Percentiles rank a stretch among this genome's conserved stretches.
Evolutionary conservation across 1,140 invertebrate genomes (phyloP).

Genomic region (Lordiphosa stackelbergi): DNA sequence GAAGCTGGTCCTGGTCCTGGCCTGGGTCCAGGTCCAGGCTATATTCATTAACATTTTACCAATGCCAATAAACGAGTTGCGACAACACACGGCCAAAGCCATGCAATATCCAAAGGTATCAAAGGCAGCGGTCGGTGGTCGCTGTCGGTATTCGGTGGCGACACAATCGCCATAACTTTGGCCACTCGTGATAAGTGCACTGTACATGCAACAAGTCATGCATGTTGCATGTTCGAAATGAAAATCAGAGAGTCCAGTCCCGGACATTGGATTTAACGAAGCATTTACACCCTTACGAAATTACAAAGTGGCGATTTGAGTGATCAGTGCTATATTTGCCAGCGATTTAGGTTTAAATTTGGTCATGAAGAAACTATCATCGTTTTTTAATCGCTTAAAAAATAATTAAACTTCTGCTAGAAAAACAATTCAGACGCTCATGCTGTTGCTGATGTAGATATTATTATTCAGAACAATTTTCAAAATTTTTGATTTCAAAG

Average conservation of each 20-base stretch:
- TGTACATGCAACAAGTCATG: conserved; percentile 22
- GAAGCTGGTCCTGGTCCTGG: background rate
- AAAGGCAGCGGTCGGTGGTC: conserved; percentile 9
- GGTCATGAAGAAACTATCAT: too few species aligned
- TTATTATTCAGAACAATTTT: too few species aligned
- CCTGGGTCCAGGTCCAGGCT: conserved; percentile 1
- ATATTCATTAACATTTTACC: conserved; percentile 23
- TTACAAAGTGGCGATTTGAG: too few species aligned
- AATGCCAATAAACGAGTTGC: conserved; percentile 17
- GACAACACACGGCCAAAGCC: background rate
- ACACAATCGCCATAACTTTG: conserved; percentile 14
- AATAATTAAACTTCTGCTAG: too few species aligned
- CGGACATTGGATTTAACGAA: background rate
- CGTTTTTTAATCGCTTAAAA: too few species aligned
- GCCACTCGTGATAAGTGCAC: conserved; percentile 21
- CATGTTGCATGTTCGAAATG: conserved; percentile 15
- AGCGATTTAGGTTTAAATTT: too few species aligned
- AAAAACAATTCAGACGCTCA: too few species aligned
- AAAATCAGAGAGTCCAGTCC: background rate
- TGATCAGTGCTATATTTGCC: too few species aligned
- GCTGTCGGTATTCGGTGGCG: conserved; percentile 10
- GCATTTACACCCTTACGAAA: background rate
- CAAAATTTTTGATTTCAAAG: too few species aligned
- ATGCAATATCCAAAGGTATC: conserved; percentile 4
- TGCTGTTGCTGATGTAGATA: too few species aligned